These are phyloP conservation scores for Pseudopipra pipra DNA, from an alignment of 2,113 vertebrate species.

Conservation along the genomic window DNA sequence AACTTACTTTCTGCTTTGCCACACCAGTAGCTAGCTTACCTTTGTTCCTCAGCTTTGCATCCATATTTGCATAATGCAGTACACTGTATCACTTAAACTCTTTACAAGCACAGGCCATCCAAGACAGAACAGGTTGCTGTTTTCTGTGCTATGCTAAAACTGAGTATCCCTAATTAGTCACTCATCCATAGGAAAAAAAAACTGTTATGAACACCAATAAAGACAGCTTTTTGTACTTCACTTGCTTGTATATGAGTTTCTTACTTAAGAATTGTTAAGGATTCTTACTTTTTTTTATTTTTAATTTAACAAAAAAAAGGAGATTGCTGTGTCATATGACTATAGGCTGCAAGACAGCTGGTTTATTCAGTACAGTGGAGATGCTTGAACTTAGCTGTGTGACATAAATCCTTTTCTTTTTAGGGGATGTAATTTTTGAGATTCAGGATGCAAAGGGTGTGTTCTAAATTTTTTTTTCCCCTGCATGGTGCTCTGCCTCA, in stretches of 20 bases:
- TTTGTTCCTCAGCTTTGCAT: neutral
- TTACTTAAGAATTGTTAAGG: neutral
- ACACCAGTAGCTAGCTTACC: neutral
- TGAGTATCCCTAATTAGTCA: neutral
- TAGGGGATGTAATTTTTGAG: neutral
- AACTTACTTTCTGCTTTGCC: neutral
- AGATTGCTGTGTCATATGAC: neutral
- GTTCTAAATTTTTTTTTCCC: neutral
- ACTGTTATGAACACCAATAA: neutral
- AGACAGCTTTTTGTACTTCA: neutral
- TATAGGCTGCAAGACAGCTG: neutral
- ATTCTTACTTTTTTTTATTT: neutral
- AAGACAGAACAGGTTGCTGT: neutral
- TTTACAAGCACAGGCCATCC: neutral
- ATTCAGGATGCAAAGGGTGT: neutral
- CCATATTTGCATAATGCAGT: neutral
- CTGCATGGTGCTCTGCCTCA: neutral
- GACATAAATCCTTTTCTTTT: neutral
- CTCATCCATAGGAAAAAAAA: neutral
- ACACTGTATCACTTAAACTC: neutral
- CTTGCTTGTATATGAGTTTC: neutral
- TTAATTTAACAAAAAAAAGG: neutral
- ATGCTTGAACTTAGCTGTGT: neutral
- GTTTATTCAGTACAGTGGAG: neutral
- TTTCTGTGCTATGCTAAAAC: neutral